Evolutionary conservation across 2,113 vertebrate species (phyloP), one percentile per base, ranked within the genome.

Genomic region (Lophura nycthemera): DNA sequence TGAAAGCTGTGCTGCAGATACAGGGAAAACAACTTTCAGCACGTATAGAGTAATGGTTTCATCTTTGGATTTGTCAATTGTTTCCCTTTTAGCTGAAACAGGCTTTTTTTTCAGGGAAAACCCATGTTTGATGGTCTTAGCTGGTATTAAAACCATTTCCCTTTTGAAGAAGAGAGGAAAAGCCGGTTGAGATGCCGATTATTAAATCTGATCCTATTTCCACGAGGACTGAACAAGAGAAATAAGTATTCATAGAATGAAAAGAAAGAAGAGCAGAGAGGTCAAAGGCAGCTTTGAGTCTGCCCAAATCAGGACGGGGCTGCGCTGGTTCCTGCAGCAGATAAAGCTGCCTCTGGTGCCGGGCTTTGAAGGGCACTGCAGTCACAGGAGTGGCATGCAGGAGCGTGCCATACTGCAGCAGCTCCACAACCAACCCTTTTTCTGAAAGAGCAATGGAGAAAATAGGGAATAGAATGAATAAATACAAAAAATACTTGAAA

Each of bases 321-420:
- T 86, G 13, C 19, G 1, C 13, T 9, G 36, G 13, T 6, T 34
- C 14, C 71, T n/a, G 2, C 45, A 72, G 52, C 43, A 19, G 64
- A 2, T 0, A 18, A 48, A 24, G 76, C 13, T 15, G 36, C 38
- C 15, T 32, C 10, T n/a, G 1, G 4, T 7, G 42, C 25, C 1
- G 15, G 45, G 60, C 40, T 4, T 24, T 50, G 52, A 19, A 50
- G 48, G 66, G 27, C 2, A 0, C 3, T 45, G 10, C 5, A 36
- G 48, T 40, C 40, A 4, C 50, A 2, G 56, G 27, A 61, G 75
- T 2, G 42, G 27, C 32, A 57, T 13, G 4, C 21, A 16, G 70
- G 36, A 7, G 59, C 8, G 8, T 10, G 30, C 24, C 3, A 1
- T 1, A 0, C 43, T 34, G 18, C 1, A 0, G 19, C 9, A 8